A percentile compares a stretch with the other conserved stretches of the same genome.
Conservation (phyloP, 2,113 vertebrate species). For the Protobothrops flavoviridis region DNA sequence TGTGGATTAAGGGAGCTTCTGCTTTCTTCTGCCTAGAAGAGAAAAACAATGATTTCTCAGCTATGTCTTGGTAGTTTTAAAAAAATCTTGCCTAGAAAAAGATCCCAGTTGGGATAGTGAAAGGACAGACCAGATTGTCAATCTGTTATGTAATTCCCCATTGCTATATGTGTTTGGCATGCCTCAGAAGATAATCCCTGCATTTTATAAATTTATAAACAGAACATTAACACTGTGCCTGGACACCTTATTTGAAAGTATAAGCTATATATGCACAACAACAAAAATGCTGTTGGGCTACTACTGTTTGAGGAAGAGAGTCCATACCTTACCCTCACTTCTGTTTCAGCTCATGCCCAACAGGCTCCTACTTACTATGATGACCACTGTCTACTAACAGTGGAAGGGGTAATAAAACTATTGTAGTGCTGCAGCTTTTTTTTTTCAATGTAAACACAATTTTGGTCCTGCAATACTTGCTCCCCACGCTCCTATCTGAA, state of each 20-base stretch:
- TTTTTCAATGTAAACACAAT: not conserved
- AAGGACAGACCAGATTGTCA: not conserved
- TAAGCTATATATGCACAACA: not conserved
- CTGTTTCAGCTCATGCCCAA: not conserved
- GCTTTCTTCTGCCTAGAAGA: not conserved
- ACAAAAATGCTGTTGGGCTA: not conserved
- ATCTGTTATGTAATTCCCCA: not conserved
- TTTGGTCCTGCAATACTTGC: not conserved
- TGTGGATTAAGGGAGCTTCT: not conserved
- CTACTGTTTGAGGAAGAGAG: not conserved
- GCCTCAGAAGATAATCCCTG: not conserved
- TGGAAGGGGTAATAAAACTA: not conserved
- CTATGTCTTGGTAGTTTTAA: not conserved
- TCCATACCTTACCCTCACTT: not conserved
- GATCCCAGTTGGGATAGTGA: not conserved
- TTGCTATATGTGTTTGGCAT: not conserved
- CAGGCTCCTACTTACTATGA: too few relatives aligned
- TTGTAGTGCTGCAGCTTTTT: not conserved
- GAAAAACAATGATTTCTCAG: not conserved
- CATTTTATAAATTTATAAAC: not conserved
- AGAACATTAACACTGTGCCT: conserved; percentile 22
- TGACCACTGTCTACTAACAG: not conserved
- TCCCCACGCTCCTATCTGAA: not conserved
- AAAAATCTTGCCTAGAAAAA: fast-evolving
- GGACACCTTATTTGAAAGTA: conserved; percentile 9